phyloP scores from a whole-genome alignment of 2,113 vertebrate genomes.

The Nanorana parkeri region DNA sequence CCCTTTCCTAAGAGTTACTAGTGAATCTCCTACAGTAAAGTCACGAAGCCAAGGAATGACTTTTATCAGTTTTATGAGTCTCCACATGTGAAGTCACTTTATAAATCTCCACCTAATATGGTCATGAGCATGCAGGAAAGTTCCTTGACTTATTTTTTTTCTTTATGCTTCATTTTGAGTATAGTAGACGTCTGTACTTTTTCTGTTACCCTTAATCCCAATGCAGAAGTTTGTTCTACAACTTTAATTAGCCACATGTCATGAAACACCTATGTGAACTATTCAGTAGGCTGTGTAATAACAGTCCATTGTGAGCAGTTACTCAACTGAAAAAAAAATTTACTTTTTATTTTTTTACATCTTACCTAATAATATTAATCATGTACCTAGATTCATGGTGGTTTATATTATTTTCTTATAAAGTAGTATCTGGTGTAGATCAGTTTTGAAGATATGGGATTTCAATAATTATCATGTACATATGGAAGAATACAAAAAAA shows the following conservation, averaged over 20 bases:
- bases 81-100: conserved; percentile 12
- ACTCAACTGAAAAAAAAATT: neutral
- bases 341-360: neutral
- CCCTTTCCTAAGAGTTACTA: neutral
- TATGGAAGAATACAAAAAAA: too few species aligned
- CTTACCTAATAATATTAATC: neutral
- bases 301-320: neutral
- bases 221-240: conserved; percentile 12
- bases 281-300: conserved; percentile 32
- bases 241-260: conserved; percentile 34
- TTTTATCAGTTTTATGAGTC: conserved; percentile 43
- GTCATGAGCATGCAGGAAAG: neutral
- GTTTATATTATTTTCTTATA: neutral
- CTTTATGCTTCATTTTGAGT: conserved; percentile 7
- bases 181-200: conserved; percentile 11
- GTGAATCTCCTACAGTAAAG: conserved; percentile 12
- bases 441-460: too few species aligned
- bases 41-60: conserved; percentile 14
- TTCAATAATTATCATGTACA: too few species aligned
- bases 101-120: conserved; percentile 36
- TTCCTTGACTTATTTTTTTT: conserved; percentile 7
- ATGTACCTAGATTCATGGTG: too few species aligned
- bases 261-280: neutral
- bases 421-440: neutral
- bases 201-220: neutral